Evolutionary conservation across 2,113 vertebrate species (phyloP), one percentile per base, ranked within the genome.

Genomic region (Spermophilus dauricus): DNA sequence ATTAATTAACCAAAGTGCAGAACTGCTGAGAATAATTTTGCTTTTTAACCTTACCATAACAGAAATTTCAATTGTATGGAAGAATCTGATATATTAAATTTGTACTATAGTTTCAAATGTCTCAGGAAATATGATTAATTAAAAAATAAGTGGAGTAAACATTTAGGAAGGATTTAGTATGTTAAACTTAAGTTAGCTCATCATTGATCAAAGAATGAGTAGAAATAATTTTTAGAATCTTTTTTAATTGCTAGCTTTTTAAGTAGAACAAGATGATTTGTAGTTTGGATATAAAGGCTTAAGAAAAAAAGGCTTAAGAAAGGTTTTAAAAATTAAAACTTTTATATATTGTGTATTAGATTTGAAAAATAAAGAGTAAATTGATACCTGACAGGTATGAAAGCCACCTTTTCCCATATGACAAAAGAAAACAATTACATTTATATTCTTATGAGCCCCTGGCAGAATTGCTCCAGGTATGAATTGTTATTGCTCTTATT

Each of bases 121-220:
- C 93, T 95, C 48, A 95, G 78, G 61, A 89, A 96, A 94, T 86
- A n/a, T n/a, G 83, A 75, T 83, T 85, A 81, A 84, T 81, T 96
- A 67, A 91, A 95, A 93, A 75, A n/a, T 72, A 85, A 97, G 72
- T 28, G 39, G 53, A 56, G 12, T 65, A 58, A 85, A 85, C 85
- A 80, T 78, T 95, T 73, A 85, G 89, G 63, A 90, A 83, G 77
- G 37, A 63, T 96, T 95, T 92, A 28, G 82, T 91, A 85, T 85
- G 93, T 63, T 93, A 75, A 82, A 86, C 30, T 85, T 65, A 82
- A 96, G 28, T 86, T 78, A 53, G 48, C 65, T 67, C 67, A 84
- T 63, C 51, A 78, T 53, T 82, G 81, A 94, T 91, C 65, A 81
- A 81, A 94, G 76, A 97, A 24, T 12, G 75, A 75, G 56, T 78